Evolutionary conservation across 1,140 invertebrate genomes (phyloP), one percentile per base, ranked within the genome.

Genomic region (Tetranychus urticae): DNA sequence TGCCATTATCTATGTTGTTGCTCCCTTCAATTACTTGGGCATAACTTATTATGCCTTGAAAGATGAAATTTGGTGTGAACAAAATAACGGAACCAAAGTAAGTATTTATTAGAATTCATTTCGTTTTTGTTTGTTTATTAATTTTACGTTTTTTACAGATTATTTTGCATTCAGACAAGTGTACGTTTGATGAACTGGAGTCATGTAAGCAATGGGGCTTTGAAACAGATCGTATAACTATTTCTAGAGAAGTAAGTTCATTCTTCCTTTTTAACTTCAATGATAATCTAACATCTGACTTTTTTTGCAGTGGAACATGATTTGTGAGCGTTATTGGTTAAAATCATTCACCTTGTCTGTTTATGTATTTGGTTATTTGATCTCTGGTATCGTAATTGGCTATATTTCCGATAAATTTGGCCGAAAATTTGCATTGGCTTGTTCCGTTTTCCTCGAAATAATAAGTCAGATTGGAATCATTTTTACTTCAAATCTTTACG

Each of bases 291-390:
- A 6, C 12, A 2, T n/a, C n/a, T 33, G 23, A n/a, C 50, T n/a
- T 31, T 6, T 23, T 2, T 23, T 33, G 23, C 46, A 86, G 74
- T 89, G 82, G 77, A 69, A 83, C 67, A 71, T 88, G 66, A 81
- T 86, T n/a, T 89, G 86, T 71, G 77, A 79, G 33, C 74, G 72
- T 54, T 75, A 76, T 35, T 83, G 79, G 72, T 67, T 84, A 60
- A 72, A 76, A 61, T 80, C 83, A 10, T 79, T 78, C n/a, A 79
- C 82, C 5, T 83, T 86, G 69, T 79, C 85, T 1, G 68, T 86
- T 48, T 86, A 86, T 70, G 87, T 88, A 83, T 72, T 82, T 62
- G 87, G 87, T 62, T 83, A 85, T 56, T 78, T 87, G 67, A 65
- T 85, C 64, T 85, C 85, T 35, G 85, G 84, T 54, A 78, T 88